A percentile compares a stretch with the other conserved stretches of the same genome.
phyloP scores from a whole-genome alignment of 2,888 invertebrate genomes.

The Mythimna pallens region DNA sequence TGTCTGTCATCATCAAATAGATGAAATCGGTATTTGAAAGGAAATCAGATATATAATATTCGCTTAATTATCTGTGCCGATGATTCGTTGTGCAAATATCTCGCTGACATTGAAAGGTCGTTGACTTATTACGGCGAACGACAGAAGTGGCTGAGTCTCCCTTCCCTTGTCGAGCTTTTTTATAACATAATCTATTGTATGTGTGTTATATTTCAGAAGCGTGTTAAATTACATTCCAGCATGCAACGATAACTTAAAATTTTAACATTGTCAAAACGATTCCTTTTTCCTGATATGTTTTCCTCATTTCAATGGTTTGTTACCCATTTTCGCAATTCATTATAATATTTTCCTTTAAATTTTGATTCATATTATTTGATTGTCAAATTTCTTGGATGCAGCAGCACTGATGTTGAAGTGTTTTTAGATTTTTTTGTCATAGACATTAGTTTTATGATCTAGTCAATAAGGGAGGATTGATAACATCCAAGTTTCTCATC shows the following conservation, averaged over 20 bases:
- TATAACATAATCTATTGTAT: conserved; percentile 60
- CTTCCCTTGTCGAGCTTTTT: conserved; percentile 75
- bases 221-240: conserved; percentile 39
- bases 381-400: neutral
- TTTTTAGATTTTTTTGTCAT: neutral
- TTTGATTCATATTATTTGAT: neutral
- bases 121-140: conserved; percentile 82
- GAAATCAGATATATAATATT: conserved; percentile 74
- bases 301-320: conserved; percentile 25
- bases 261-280: neutral
- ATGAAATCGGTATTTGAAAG: conserved; percentile 71
- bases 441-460: conserved; percentile 34
- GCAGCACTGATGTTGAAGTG: neutral
- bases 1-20: conserved; percentile 70
- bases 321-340: conserved; percentile 7
- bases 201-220: conserved; percentile 49
- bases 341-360: conserved; percentile 12
- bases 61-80: conserved; percentile 77
- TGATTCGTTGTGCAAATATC: conserved; percentile 79
- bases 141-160: conserved; percentile 77
- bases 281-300: conserved; percentile 5
- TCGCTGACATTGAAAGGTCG: conserved; percentile 87
- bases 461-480: conserved; percentile 71
- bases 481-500: conserved; percentile 81
- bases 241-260: conserved; percentile 24